phyloP scores from a whole-genome alignment of 2,888 invertebrate species.

The Tetranychus piercei region DNA sequence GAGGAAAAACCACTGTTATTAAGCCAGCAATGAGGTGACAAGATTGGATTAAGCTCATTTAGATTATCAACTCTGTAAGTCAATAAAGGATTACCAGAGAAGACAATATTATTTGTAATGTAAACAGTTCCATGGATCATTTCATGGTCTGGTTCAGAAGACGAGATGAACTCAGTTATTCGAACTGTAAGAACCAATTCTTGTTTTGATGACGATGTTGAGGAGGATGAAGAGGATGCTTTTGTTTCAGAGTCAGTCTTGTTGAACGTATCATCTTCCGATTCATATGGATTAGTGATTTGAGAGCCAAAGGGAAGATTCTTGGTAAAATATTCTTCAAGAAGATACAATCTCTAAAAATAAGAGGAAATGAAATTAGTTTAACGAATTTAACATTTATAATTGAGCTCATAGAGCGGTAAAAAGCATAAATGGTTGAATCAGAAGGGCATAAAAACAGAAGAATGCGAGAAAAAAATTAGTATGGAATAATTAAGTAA shows the following conservation, averaged over 20 bases:
- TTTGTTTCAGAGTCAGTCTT: neutral
- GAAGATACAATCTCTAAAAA: neutral
- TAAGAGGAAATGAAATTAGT: neutral
- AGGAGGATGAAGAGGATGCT: neutral
- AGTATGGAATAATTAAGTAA: neutral
- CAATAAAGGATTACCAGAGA: neutral
- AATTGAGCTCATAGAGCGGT: too few relatives aligned
- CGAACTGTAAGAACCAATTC: neutral
- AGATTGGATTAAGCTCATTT: neutral
- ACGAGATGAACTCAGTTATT: neutral
- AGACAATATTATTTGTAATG: neutral
- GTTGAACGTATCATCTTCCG: neutral
- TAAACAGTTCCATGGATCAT: constrained; percentile 3
- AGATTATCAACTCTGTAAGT: neutral
- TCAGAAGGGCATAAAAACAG: too few relatives aligned
- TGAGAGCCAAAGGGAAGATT: neutral
- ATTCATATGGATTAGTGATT: neutral
- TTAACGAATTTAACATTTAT: too few relatives aligned
- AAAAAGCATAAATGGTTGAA: too few relatives aligned
- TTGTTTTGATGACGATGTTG: neutral
- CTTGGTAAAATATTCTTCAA: neutral
- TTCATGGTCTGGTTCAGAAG: neutral
- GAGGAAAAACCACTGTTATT: neutral
- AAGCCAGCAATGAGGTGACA: neutral
- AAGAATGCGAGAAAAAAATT: neutral